Base-by-base conservation (phyloP, 2,113 vertebrate species). In the Gadus chalcogrammus region DNA sequence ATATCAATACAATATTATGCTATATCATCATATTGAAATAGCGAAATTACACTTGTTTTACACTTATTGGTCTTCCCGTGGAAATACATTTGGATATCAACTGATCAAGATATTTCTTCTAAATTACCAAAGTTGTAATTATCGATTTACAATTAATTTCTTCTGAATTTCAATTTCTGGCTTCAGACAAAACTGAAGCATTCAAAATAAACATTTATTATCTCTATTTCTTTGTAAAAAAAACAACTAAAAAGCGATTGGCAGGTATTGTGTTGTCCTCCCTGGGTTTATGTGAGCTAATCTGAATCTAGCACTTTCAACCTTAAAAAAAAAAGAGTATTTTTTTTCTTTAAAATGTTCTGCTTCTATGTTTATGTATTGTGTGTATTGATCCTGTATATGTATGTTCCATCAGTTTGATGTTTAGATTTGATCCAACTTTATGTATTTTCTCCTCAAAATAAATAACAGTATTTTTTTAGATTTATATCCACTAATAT, bases 271-370 rank as follows among this genome's bases (percentile, higher is more conserved):
- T 80, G 91, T 93, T 93, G 86, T 93, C 88, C 93, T 93, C 93
- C 91, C 89, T 81, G 75, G 93, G 91, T 91, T 93, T 93, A 89
- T 89, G 89, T 91, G 90, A 93, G 88, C 90, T 93, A 87, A 91
- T 93, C 89, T 91, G 89, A 92, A 91, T 92, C 88, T 93, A 93
- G 93, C 93, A 93, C 93, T 93, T 93, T 93, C 91, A 93, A 93
- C 86, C 89, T 90, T 90, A 77, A 73, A 83, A 90, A 81, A 81
- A 80, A 88, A 69, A 88, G 84, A 91, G 82, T 92, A 22, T 62
- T 24, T 91, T 90, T 79, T 88, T 86, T 82, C 68, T 82, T 87
- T 87, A 69, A 84, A 87, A 83, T 76, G 87, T 91, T 92, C 90
- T 91, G 87, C 89, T 90, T 91, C 80, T 89, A 84, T 91, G 87